phyloP scores from a whole-genome alignment of 2,113 vertebrate species.

The Oncorhynchus kisutch region DNA sequence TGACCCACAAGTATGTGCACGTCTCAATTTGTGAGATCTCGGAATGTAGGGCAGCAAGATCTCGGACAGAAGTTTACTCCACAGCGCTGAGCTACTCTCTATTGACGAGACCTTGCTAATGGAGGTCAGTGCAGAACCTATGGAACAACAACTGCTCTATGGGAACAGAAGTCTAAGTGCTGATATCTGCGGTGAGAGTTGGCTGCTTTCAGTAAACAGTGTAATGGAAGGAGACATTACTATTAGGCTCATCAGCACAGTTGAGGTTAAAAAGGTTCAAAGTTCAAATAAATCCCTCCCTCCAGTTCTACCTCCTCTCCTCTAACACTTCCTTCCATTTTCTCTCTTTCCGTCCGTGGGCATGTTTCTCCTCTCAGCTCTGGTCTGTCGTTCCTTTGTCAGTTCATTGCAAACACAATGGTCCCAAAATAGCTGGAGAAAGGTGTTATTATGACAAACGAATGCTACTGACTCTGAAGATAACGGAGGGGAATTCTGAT shows the following conservation, averaged over 20 bases:
- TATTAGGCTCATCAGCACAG: background rate
- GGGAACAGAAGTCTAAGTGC: too few species aligned
- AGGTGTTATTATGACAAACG: slow-evolving; percentile 12
- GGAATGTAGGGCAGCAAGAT: slow-evolving; percentile 17
- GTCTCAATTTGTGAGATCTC: slow-evolving; percentile 17
- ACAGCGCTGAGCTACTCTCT: background rate
- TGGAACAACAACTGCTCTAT: background rate
- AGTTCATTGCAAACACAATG: slow-evolving; percentile 52
- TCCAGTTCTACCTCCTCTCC: background rate
- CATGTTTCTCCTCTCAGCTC: slow-evolving; percentile 13
- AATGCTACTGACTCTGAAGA: slow-evolving; percentile 17
- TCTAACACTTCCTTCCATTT: slow-evolving; percentile 13
- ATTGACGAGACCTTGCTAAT: background rate
- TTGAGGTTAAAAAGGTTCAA: background rate
- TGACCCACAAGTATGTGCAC: slow-evolving; percentile 53
- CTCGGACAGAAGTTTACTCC: background rate
- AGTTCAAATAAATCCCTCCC: background rate
- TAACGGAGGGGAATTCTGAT: slow-evolving; percentile 10
- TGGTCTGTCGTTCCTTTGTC: slow-evolving; percentile 21
- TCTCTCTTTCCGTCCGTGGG: slow-evolving; percentile 27
- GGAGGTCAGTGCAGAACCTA: background rate
- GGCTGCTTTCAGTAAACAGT: too few species aligned
- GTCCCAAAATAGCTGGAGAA: slow-evolving; percentile 56
- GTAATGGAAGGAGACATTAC: background rate
- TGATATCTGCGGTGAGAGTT: too few species aligned